Percentiles rank a stretch among this genome's conserved stretches.
phyloP scores from a whole-genome alignment of 2,113 vertebrate genomes.

The Canis aureus region DNA sequence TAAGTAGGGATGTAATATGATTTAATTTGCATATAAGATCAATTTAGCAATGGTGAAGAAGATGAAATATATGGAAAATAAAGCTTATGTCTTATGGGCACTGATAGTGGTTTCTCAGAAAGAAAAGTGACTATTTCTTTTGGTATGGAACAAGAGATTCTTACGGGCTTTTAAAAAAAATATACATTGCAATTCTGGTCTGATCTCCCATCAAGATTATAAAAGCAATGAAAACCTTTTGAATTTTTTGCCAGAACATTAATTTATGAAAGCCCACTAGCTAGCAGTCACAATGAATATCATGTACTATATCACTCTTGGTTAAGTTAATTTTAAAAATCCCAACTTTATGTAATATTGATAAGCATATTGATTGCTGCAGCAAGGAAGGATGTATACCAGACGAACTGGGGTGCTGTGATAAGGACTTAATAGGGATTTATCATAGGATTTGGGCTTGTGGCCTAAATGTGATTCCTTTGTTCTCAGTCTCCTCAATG shows the following conservation, averaged over 20 bases:
- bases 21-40: conserved; percentile 34
- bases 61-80: not conserved
- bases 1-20: not conserved
- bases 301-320: not conserved
- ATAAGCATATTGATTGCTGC: not conserved
- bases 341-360: not conserved
- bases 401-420: not conserved
- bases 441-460: not conserved
- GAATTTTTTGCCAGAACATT: not conserved
- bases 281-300: not conserved
- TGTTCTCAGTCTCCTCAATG: not conserved
- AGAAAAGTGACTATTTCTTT: not conserved
- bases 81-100: not conserved
- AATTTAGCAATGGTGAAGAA: not conserved
- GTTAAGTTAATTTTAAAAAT: not conserved
- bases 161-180: not conserved
- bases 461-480: not conserved
- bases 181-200: not conserved
- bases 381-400: not conserved
- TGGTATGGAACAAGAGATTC: not conserved
- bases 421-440: not conserved
- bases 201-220: not conserved
- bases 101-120: not conserved
- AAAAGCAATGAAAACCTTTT: not conserved
- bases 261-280: not conserved